Evolutionary conservation across 2,113 vertebrate genomes (phyloP).

Genomic region (Pionites leucogaster): DNA sequence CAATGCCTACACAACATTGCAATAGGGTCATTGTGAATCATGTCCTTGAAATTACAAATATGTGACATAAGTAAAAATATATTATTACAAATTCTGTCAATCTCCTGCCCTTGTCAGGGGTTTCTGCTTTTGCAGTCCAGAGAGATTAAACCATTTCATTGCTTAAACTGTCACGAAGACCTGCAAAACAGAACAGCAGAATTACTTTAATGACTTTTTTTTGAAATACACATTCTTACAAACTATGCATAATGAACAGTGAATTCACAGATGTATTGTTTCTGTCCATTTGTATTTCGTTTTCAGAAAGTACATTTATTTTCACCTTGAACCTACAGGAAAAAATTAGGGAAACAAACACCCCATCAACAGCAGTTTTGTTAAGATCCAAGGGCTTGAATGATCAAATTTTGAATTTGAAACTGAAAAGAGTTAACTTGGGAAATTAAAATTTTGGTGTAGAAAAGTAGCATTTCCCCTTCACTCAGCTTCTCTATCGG

Average conservation of each 20-base stretch:
- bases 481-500: not conserved
- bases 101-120: constrained; percentile 65
- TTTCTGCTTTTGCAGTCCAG: constrained; percentile 60
- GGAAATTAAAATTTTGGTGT: not conserved
- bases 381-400: not conserved
- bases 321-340: constrained; percentile 4
- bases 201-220: constrained; percentile 71
- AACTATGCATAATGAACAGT: constrained; percentile 60
- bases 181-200: constrained; percentile 56
- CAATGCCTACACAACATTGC: constrained; percentile 37
- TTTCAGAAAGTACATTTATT: constrained; percentile 28
- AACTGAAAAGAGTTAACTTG: not conserved
- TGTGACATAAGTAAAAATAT: constrained; percentile 71
- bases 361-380: not conserved
- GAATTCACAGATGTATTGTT: constrained; percentile 53
- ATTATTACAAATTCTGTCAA: constrained; percentile 69
- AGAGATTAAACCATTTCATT: constrained; percentile 70
- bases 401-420: not conserved
- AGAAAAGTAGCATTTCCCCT: not conserved
- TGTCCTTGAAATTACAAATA: constrained; percentile 77
- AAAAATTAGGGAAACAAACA: not conserved
- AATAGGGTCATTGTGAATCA: constrained; percentile 64
- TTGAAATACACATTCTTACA: constrained; percentile 63
- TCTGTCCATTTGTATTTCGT: constrained; percentile 39
- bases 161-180: constrained; percentile 67